Conservation (phyloP, 2,113 vertebrate species). For the Antechinus flavipes region DNA sequence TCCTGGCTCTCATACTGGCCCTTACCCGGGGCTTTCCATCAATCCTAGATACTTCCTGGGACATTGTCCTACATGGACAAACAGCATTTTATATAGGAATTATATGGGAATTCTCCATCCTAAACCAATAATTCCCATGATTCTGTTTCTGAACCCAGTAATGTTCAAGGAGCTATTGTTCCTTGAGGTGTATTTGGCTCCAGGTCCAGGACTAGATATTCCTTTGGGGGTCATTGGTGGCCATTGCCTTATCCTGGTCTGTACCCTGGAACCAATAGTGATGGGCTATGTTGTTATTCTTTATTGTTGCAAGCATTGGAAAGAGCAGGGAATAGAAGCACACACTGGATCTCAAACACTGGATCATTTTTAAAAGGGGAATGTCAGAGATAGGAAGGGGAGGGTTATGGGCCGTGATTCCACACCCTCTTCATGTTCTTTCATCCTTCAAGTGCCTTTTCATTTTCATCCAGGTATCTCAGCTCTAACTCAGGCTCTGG, state of each 20-base stretch:
- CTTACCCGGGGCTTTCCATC: neutral
- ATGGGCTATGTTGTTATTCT: too few relatives aligned
- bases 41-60: neutral
- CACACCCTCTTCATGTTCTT: too few relatives aligned
- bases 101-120: neutral
- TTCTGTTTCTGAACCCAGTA: neutral
- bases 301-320: rapidly evolving
- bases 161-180: slow-evolving; percentile 49
- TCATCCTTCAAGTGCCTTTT: too few relatives aligned
- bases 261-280: rapidly evolving
- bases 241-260: rapidly evolving
- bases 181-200: slow-evolving; percentile 17
- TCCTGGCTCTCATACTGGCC: too few relatives aligned
- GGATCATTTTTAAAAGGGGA: rapidly evolving
- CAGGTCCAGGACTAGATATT: rapidly evolving
- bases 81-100: neutral
- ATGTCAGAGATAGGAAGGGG: neutral
- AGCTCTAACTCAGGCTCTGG: too few relatives aligned
- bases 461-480: too few relatives aligned
- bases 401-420: too few relatives aligned
- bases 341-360: rapidly evolving
- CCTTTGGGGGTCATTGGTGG: rapidly evolving
- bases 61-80: neutral
- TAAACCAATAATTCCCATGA: rapidly evolving
- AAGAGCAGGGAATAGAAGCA: slow-evolving; percentile 1